Percentiles rank a stretch among this genome's conserved stretches.
Conservation (phyloP, 2,113 vertebrate species). For the Phylloscopus whistleri region DNA sequence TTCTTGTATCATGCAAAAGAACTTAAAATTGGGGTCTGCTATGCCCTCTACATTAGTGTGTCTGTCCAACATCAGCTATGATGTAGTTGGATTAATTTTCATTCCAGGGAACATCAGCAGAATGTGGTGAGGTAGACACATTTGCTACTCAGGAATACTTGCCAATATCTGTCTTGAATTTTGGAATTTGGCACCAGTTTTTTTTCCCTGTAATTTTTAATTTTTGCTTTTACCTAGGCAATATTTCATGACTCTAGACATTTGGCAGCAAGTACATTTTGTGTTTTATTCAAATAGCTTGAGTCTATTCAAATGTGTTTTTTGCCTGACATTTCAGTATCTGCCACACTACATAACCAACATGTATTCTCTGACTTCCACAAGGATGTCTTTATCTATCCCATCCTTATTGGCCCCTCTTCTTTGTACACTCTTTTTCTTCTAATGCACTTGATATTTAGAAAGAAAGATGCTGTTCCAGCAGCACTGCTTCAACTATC, state of each 20-base stretch:
- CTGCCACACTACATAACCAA: not conserved
- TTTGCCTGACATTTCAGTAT: slow-evolving; percentile 7
- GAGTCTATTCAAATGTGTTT: not conserved
- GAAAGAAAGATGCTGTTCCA: not conserved
- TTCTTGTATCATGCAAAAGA: not conserved
- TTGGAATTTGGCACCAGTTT: not conserved
- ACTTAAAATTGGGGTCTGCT: not conserved
- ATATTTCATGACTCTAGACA: not conserved
- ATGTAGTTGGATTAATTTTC: not conserved
- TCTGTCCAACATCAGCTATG: not conserved
- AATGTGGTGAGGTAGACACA: not conserved
- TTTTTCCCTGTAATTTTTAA: not conserved
- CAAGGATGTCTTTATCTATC: not conserved
- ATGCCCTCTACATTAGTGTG: not conserved
- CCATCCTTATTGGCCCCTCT: not conserved
- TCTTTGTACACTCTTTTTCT: not conserved
- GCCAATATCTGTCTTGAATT: not conserved
- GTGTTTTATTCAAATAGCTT: not conserved
- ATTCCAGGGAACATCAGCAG: not conserved
- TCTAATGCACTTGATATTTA: not conserved
- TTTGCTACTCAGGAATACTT: not conserved
- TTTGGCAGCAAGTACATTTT: not conserved
- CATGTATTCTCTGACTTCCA: not conserved
- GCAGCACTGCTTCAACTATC: not conserved
- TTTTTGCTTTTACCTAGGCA: slow-evolving; percentile 1